These are phyloP conservation scores for Eristalis arbustorum DNA, from an alignment of 2,888 invertebrate species.

Conservation along the genomic window DNA sequence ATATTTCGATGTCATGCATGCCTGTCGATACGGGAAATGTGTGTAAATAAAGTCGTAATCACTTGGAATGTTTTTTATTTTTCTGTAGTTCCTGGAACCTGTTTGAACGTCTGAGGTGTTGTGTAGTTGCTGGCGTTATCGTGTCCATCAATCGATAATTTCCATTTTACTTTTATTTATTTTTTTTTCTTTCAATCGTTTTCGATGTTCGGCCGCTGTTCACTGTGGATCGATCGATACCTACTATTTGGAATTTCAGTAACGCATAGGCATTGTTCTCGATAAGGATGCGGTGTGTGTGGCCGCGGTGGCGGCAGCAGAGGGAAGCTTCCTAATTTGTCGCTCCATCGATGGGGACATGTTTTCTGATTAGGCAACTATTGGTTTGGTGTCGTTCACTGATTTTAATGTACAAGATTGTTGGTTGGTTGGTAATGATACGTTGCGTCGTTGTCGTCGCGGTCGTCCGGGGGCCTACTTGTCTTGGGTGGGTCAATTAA, in stretches of 20 bases:
- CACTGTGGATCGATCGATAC: slow-evolving; percentile 16
- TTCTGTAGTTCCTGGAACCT: background rate
- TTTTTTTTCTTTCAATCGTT: background rate
- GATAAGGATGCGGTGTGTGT: background rate
- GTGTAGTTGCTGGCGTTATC: slow-evolving; percentile 18
- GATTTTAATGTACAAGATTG: background rate
- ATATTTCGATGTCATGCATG: slow-evolving; percentile 18
- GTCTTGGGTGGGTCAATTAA: background rate
- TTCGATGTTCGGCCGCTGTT: background rate
- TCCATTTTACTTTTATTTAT: background rate
- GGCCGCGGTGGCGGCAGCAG: background rate
- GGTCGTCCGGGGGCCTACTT: background rate
- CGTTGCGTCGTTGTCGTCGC: too few relatives aligned
- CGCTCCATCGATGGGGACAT: background rate
- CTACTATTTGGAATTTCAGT: slow-evolving; percentile 3
- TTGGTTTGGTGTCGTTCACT: background rate
- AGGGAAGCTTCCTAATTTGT: slow-evolving; percentile 7
- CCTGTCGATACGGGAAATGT: background rate
- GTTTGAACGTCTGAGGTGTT: slow-evolving; percentile 30
- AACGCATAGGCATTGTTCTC: slow-evolving; percentile 1
- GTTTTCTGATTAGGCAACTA: background rate
- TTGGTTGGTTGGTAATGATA: background rate
- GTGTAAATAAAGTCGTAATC: slow-evolving; percentile 36
- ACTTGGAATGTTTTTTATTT: slow-evolving; percentile 1
- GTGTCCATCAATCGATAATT: slow-evolving; percentile 26